phyloP scores from a whole-genome alignment of 2,113 vertebrate species.

The Neodon shergylaensis region DNA sequence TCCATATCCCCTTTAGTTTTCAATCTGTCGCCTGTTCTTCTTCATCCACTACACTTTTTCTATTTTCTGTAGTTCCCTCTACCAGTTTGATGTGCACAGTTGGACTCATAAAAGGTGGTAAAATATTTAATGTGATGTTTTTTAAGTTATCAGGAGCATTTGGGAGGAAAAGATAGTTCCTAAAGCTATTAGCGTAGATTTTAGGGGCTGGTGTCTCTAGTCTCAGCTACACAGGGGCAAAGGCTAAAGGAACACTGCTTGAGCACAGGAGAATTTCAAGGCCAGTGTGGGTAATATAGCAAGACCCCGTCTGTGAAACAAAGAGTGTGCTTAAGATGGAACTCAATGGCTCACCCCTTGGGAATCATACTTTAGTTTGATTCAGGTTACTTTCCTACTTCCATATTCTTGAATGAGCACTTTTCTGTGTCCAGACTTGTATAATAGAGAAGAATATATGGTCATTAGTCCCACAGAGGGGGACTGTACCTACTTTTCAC shows the following conservation, averaged over 20 bases:
- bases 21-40: neutral
- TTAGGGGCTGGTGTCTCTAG: neutral
- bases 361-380: neutral
- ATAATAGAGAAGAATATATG: neutral
- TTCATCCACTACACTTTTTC: neutral
- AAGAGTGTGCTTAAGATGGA: neutral
- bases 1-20: neutral
- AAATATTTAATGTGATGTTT: neutral
- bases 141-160: neutral
- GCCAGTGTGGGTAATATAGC: neutral
- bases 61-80: neutral
- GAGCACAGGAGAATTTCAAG: neutral
- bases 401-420: neutral
- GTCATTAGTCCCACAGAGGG: neutral
- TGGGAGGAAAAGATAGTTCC: neutral
- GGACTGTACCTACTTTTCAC: neutral
- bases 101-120: neutral
- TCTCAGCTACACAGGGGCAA: neutral
- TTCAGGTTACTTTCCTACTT: neutral
- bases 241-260: neutral
- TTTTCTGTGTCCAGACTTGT: neutral
- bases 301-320: neutral
- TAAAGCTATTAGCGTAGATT: neutral
- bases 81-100: neutral
- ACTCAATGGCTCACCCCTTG: neutral